These are phyloP conservation scores for Ammodytes marinus DNA, from an alignment of 2,113 vertebrate genomes.

Conservation along the genomic window DNA sequence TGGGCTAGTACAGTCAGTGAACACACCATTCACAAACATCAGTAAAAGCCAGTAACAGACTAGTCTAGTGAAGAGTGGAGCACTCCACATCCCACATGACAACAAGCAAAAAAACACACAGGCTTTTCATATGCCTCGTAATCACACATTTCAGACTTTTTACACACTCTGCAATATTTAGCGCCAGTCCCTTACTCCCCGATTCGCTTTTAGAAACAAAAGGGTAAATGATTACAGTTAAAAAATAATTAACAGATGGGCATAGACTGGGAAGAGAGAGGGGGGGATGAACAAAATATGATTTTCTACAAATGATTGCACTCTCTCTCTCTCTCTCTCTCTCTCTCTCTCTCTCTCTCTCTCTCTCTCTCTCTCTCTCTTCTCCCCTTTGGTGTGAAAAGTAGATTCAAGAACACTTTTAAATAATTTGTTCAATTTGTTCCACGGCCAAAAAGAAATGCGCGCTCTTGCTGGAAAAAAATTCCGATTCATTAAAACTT, in stretches of 20 bases:
- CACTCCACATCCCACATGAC: slow-evolving; percentile 56
- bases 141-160: slow-evolving; percentile 65
- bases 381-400: slow-evolving; percentile 98
- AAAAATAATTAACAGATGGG: slow-evolving; percentile 98
- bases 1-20: background rate
- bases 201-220: slow-evolving; percentile 84
- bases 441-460: slow-evolving; percentile 99
- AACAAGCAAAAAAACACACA: slow-evolving; percentile 42
- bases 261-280: slow-evolving; percentile 83
- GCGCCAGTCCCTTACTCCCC: slow-evolving; percentile 72
- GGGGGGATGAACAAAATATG: slow-evolving; percentile 84
- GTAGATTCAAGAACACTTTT: slow-evolving; percentile 99
- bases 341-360: too few relatives aligned
- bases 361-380: too few relatives aligned
- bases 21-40: slow-evolving; percentile 23
- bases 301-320: slow-evolving; percentile 96
- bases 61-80: slow-evolving; percentile 45
- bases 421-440: slow-evolving; percentile 99
- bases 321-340: slow-evolving; percentile 81
- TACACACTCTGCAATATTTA: slow-evolving; percentile 72
- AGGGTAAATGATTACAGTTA: slow-evolving; percentile 96
- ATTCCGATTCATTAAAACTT: slow-evolving; percentile 99
- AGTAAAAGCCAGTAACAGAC: slow-evolving; percentile 22
- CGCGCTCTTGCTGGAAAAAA: slow-evolving; percentile 96
- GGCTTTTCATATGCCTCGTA: slow-evolving; percentile 50